These are phyloP conservation scores for Drosophila ogumai DNA, from an alignment of 1,140 invertebrate genomes.

Conservation along the genomic window DNA sequence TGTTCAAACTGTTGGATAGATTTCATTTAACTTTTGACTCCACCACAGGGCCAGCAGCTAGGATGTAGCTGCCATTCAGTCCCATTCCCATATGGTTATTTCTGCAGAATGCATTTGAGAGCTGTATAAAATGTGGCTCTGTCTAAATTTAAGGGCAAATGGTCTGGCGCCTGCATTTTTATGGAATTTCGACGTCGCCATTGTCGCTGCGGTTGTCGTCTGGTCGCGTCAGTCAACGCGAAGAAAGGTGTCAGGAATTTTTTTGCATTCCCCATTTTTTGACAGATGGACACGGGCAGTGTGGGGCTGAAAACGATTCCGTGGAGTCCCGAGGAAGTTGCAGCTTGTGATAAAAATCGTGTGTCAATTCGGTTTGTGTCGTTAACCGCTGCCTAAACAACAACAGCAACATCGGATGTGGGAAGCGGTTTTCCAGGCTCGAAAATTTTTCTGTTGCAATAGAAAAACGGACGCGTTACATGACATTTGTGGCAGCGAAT, in stretches of 20 bases:
- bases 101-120: slow-evolving; percentile 20
- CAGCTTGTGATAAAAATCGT: slow-evolving; percentile 75
- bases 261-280: slow-evolving; percentile 63
- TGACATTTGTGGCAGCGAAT: slow-evolving; percentile 79
- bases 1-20: slow-evolving; percentile 49
- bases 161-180: slow-evolving; percentile 69
- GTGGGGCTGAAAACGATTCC: slow-evolving; percentile 17
- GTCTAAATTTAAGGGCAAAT: slow-evolving; percentile 67
- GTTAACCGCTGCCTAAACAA: slow-evolving; percentile 79
- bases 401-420: slow-evolving; percentile 51
- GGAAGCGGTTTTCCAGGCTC: slow-evolving; percentile 35
- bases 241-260: slow-evolving; percentile 72
- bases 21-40: slow-evolving; percentile 63
- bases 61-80: slow-evolving; percentile 38
- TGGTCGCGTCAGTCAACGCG: slow-evolving; percentile 68
- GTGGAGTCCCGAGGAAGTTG: slow-evolving; percentile 32
- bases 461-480: slow-evolving; percentile 76
- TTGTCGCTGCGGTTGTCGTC: slow-evolving; percentile 49
- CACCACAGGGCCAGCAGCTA: slow-evolving; percentile 16
- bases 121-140: slow-evolving; percentile 34
- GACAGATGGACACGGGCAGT: slow-evolving; percentile 61
- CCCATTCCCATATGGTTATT: slow-evolving; percentile 24
- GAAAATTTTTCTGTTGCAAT: slow-evolving; percentile 63
- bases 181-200: slow-evolving; percentile 54
- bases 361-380: slow-evolving; percentile 80